Evolutionary conservation across 2,888 invertebrate genomes (phyloP), one percentile per base, ranked within the genome.

Genomic region (Listrodromus nycthemerus): DNA sequence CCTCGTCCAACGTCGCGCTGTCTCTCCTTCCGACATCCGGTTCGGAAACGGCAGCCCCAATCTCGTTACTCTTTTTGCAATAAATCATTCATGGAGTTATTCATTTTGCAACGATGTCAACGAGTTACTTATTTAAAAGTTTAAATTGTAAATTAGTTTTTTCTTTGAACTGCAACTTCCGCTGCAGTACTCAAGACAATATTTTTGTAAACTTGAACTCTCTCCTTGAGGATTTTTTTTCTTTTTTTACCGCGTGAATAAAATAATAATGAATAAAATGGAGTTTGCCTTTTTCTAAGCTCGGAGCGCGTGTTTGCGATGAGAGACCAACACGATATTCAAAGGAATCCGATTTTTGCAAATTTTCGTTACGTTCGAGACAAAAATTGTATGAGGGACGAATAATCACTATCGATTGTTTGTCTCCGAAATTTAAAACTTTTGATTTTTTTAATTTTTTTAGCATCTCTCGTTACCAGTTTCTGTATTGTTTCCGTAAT

Each of bases 401-500:
- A n/a, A 33, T 8, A 33, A 41, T 13, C 3, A 13, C 3, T 13
- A 41, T 13, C 13, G 13, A 13, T 2, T 41, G 0, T 13, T 41
- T 41, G 41, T 41, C 41, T 10, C 3, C 4, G 13, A 13, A 13
- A 13, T 41, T 41, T 13, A 41, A 41, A 41, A 41, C 13, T 41
- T 41, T 41, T 41, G 13, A 2, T 41, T 41, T 3, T 13, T 13
- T 41, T 0, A 0, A 41, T 1, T 13, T 41, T 41, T 45, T 16
- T 13, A 45, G 3, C 3, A 16, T 4, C 16, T 16, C 13, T 16
- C 6, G 93, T 94, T 91, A 96, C 96, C 94, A 96, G 93, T 87
- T 95, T 94, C 19, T 94, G 92, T 30, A 95, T 89, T 10, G 94
- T 94, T 86, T 95, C 95, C 81, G 94, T 92, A 73, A 94, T 94